Evolutionary conservation across 2,888 invertebrate species (phyloP), one percentile per base, ranked within the genome.

Genomic region (Atrina japonica): DNA sequence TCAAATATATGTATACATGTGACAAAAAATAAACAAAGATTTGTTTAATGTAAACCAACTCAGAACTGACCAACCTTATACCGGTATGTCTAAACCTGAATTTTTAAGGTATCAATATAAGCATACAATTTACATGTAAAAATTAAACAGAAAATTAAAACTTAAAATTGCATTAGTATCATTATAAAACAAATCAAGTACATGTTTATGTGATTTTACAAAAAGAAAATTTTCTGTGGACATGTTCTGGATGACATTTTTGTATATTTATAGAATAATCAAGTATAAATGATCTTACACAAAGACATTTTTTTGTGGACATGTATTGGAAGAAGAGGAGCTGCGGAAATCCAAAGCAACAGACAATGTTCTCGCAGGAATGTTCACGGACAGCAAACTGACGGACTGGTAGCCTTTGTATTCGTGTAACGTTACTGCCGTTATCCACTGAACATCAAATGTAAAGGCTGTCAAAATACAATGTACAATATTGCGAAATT

Each of bases 371-470:
- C 76, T 69, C 9, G 66, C 66, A 18, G 82, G 84, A 23, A 84
- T 67, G n/a, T 70, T 61, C 49, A 77, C 74, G 1, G 76, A 73
- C 1, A 80, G 59, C 3, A 84, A 53, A 16, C 77, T 70, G 3
- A 78, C 79, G n/a, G 78, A 77, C 30, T 76, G 69, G 66, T 80
- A 84, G 7, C 80, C 76, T 21, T 56, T 66, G 70, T 81, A 84
- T 27, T 81, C 77, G n/a, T 66, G 66, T 35, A 84, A 68, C n/a
- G 73, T 71, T n/a, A 81, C 73, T 16, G 76, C 76, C 9, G 80
- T 67, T 25, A 76, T 77, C 83, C 83, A 83, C 30, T 79, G 73
- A 16, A 81, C 80, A 69, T 47, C 21, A 47, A 47, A 47, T 2
- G 47, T 14, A 18, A 21, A 47, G 6, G 1, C 47, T 18, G 47